These are phyloP conservation scores for Ataeniobius toweri DNA, from an alignment of 2,797 vertebrate genomes.

Conservation along the genomic window DNA sequence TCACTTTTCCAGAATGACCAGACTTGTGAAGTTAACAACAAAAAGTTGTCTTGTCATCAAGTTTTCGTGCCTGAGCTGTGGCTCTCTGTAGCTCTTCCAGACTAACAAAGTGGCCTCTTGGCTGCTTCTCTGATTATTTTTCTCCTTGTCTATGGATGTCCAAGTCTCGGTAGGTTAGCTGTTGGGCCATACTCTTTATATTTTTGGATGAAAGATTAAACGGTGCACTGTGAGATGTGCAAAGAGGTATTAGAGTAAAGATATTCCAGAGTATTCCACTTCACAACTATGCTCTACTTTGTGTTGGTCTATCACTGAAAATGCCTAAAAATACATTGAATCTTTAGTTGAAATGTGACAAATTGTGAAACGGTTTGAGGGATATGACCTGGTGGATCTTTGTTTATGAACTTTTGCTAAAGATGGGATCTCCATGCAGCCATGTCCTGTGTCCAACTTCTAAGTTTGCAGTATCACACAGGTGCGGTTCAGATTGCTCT, in stretches of 20 bases:
- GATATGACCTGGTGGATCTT: background rate
- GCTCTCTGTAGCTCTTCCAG: no score
- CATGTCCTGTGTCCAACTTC: slow-evolving; percentile 20
- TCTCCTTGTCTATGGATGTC: no score
- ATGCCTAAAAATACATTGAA: no score
- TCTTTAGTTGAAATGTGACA: background rate
- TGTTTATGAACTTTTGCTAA: slow-evolving; percentile 3
- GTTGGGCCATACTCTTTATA: no score
- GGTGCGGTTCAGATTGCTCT: slow-evolving; percentile 41
- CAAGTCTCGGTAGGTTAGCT: no score
- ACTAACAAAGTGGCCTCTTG: no score
- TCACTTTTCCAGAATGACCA: no score
- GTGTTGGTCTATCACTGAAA: background rate
- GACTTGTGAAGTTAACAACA: no score
- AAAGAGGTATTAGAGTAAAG: background rate
- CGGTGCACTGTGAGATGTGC: background rate
- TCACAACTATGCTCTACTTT: background rate
- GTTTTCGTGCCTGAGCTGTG: no score
- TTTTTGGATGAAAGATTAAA: background rate
- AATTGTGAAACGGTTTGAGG: background rate
- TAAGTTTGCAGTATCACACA: slow-evolving; percentile 24
- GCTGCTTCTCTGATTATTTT: no score
- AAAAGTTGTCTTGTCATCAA: no score
- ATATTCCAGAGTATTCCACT: background rate
- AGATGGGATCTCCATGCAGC: slow-evolving; percentile 1